Evolutionary conservation across 2,888 invertebrate genomes (phyloP), one percentile per base, ranked within the genome.

Genomic region (Troglohyphantes excavatus): DNA sequence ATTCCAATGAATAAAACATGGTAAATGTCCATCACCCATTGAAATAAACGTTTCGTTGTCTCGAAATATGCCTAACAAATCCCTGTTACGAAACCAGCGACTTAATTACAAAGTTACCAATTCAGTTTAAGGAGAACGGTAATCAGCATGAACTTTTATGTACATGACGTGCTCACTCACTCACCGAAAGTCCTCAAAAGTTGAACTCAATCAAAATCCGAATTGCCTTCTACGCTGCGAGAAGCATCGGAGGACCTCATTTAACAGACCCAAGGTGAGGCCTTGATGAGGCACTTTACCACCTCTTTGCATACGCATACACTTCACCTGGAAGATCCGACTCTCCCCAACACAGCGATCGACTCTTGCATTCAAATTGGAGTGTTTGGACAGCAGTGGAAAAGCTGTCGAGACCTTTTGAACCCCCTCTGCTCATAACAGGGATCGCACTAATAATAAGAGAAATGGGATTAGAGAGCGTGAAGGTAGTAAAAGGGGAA

Each of bases 311-410:
- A 13, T 19, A 19, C 19, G 27, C 19, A 33, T 21, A 63, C 19
- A 39, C 75, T 76, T 76, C 33, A 63, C 63, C 76, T 76, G 39
- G n/a, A 46, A 46, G 72, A 72, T 33, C 63, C 39, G 13, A 21
- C 67, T 67, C 29, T 19, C 23, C 23, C 76, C 17, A 9, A 2
- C n/a, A 53, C 39, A 6, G 17, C 17, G 17, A 33, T 21, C 17
- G 26, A 75, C 29, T 61, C 76, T 39, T 63, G 39, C 61, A 76
- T 76, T 76, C 33, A 76, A 76, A 76, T 76, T 39, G 29, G 33
- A 76, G 33, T 63, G 61, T 61, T 76, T 63, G 59, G 76, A 46
- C 63, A 76, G 63, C 61, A 63, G 76, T 33, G 19, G 39, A 61
- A n/a, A 29, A 33, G 33, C 9, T 33, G 33, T 33, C 3, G 33